Base-by-base conservation (phyloP, 2,888 invertebrate species). In the Tuberolachnus salignus region DNA sequence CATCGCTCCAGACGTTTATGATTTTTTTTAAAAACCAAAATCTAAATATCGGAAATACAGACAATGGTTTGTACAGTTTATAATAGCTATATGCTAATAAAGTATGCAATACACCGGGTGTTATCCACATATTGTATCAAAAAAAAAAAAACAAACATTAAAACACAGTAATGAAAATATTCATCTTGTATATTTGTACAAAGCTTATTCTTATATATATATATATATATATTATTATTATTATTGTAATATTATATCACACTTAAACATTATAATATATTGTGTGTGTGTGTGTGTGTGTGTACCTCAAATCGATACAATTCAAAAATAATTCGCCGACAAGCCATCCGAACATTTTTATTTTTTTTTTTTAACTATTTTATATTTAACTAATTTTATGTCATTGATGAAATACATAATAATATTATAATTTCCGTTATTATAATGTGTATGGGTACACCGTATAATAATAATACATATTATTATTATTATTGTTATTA, bases 151-250 rank as follows among this genome's bases (percentile, higher is more conserved):
- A n/a, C n/a, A n/a, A n/a, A 34, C 6, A 34, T 34, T 4, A 71
- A 71, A 72, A 72, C 49, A 6, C 49, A 19, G 3, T 0, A 53
- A 51, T 53, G 26, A 72, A 72, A 72, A 61, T 72, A 72, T 72
- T 61, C 26, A 49, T 72, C 19, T 14, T 64, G 16, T 75, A 44
- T 75, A 64, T 66, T 75, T 75, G 9, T 75, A 75, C 55, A 75
- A 75, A 75, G 74, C 66, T 55, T 66, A 67, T 66, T 72, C 19
- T 55, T 57, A 66, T n/a, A n/a, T n/a, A n/a, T n/a, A n/a, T n/a
- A n/a, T n/a, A n/a, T n/a, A n/a, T n/a, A n/a, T n/a, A n/a, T 57
- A 75, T 75, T 75, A 75, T 75, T 66, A 75, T 53, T 72, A 61
- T 9, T n/a, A 59, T 26, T 59, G 34, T 9, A 67, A 14, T 34